A percentile compares a stretch with the other conserved stretches of the same genome.
phyloP scores from a whole-genome alignment of 2,888 invertebrate species.

The Acanthosepion esculentum region DNA sequence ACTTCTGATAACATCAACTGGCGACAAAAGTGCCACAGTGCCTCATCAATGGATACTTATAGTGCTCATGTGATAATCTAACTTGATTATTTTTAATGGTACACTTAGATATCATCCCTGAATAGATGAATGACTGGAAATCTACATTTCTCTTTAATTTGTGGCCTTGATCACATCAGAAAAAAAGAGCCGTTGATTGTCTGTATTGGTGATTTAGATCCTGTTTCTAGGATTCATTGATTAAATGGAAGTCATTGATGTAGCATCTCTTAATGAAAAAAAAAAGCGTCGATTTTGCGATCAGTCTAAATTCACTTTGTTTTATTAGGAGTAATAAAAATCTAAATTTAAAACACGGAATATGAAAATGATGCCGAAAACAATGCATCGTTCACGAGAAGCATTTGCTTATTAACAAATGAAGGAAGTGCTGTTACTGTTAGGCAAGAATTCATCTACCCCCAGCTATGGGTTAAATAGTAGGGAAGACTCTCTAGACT shows the following conservation, averaged over 20 bases:
- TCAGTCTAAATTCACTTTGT: neutral
- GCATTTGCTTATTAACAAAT: neutral
- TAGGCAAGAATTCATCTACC: too few relatives aligned
- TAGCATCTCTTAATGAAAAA: neutral
- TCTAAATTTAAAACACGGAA: neutral
- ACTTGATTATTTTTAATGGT: slow-evolving; percentile 4
- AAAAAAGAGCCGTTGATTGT: neutral
- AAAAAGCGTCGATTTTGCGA: neutral
- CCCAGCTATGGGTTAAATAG: too few relatives aligned
- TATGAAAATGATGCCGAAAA: neutral
- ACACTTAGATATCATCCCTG: neutral
- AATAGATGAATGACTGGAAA: neutral
- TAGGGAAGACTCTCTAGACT: too few relatives aligned
- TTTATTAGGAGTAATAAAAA: neutral
- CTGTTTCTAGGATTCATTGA: neutral
- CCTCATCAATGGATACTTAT: neutral
- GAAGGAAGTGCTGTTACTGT: neutral
- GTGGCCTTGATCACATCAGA: neutral
- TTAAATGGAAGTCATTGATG: neutral
- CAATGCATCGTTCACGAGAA: neutral
- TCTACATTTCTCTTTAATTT: neutral
- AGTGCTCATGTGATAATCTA: neutral
- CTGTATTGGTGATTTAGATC: neutral
- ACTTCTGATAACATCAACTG: neutral
- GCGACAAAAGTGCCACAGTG: neutral